phyloP scores from a whole-genome alignment of 2,113 vertebrate species.

The Eulacestoma nigropectus region DNA sequence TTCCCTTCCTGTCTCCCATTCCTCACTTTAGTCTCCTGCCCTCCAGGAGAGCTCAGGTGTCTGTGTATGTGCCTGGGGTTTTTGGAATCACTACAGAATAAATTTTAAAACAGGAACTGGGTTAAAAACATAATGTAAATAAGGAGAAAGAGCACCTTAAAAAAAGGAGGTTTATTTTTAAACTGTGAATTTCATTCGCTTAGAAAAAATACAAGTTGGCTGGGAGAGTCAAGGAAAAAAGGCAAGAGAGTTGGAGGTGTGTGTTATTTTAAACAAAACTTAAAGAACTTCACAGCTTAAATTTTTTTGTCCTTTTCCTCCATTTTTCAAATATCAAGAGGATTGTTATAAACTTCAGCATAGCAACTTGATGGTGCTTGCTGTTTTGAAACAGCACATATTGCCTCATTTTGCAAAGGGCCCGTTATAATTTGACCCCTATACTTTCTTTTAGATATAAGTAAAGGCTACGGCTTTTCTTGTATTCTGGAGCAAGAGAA shows the following conservation, averaged over 20 bases:
- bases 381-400: neutral
- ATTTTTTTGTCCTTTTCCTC: neutral
- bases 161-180: neutral
- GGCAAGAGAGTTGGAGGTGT: neutral
- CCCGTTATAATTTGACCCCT: too few relatives aligned
- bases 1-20: neutral
- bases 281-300: neutral
- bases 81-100: neutral
- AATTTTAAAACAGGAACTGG: neutral
- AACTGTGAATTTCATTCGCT: neutral
- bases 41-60: neutral
- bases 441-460: neutral
- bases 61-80: rapidly evolving
- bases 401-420: neutral
- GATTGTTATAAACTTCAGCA: neutral
- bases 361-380: neutral
- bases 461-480: neutral
- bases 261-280: neutral
- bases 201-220: neutral
- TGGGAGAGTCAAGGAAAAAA: neutral
- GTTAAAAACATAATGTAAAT: neutral
- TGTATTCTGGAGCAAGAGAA: neutral
- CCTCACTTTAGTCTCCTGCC: neutral
- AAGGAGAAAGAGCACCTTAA: neutral
- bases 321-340: neutral